These are phyloP conservation scores for Drosophila phalerata DNA, from an alignment of 2,888 invertebrate genomes.

Conservation along the genomic window DNA sequence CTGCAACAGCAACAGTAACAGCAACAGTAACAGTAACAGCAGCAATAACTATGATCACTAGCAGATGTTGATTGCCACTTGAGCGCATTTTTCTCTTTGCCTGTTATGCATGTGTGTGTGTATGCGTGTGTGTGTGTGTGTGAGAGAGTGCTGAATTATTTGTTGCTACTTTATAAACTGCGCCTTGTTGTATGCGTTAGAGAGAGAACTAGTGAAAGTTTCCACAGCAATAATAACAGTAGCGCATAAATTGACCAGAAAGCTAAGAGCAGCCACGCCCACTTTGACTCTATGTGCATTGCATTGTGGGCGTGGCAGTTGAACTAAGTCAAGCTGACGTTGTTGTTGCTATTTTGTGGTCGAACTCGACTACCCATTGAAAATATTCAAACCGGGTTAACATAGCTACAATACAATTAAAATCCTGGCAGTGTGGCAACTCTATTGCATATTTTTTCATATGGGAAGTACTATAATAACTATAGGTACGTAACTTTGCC, in stretches of 20 bases:
- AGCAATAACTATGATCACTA: conserved; percentile 44
- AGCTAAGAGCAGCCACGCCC: conserved; percentile 25
- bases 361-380: conserved; percentile 2
- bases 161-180: conserved; percentile 76
- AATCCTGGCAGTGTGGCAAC: neutral
- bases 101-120: conserved; percentile 24
- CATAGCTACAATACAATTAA: neutral
- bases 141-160: conserved; percentile 69
- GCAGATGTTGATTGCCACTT: conserved; percentile 69
- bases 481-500: neutral
- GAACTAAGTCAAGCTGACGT: neutral
- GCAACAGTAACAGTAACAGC: conserved; percentile 7
- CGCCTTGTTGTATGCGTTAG: conserved; percentile 31
- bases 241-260: conserved; percentile 59
- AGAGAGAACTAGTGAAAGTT: conserved; percentile 23
- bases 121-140: conserved; percentile 20
- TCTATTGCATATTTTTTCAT: neutral
- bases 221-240: conserved; percentile 35
- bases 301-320: conserved; percentile 23
- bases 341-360: conserved; percentile 18
- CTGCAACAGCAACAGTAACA: conserved; percentile 39
- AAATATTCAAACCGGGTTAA: neutral
- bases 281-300: neutral
- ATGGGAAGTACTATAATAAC: neutral
- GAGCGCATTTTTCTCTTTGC: conserved; percentile 50